Conservation (phyloP, 2,888 invertebrate species). For the Aphrophora alni region DNA sequence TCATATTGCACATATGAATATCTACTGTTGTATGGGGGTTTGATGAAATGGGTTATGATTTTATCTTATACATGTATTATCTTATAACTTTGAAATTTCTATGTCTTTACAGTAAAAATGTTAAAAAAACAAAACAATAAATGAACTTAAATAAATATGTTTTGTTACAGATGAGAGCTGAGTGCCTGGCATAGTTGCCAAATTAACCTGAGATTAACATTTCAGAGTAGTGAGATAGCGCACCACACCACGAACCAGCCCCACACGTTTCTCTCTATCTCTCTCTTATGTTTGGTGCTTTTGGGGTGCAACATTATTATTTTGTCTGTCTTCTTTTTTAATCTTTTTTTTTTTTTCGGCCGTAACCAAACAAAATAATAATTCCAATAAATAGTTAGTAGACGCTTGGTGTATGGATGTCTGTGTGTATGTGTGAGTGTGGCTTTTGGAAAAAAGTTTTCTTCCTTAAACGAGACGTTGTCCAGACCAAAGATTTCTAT, state of each 20-base stretch:
- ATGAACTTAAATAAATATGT: no score
- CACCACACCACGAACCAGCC: constrained; percentile 11
- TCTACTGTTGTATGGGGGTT: no score
- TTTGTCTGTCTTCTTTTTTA: constrained; percentile 3
- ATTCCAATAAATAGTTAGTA: constrained; percentile 37
- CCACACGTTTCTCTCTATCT: background rate
- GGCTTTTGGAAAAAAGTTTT: constrained; percentile 9
- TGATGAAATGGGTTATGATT: no score
- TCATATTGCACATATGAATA: no score
- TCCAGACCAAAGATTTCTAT: background rate
- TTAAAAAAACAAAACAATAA: no score
- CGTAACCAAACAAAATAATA: constrained; percentile 30
- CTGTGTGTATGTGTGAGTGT: constrained; percentile 18
- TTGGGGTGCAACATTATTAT: constrained; percentile 33
- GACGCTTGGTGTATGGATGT: constrained; percentile 26
- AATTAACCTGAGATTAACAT: background rate
- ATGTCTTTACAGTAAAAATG: no score
- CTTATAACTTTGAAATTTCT: no score
- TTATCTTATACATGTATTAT: no score
- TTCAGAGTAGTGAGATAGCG: background rate
- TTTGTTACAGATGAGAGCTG: constrained; percentile 36
- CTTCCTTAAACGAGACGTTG: background rate
- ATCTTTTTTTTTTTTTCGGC: constrained; percentile 28
- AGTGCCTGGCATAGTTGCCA: constrained; percentile 2
- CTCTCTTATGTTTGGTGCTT: constrained; percentile 35